Percentiles rank a stretch among this genome's conserved stretches.
Conservation (phyloP, 1,140 invertebrate genomes). For the Philopotamus ludificatus region DNA sequence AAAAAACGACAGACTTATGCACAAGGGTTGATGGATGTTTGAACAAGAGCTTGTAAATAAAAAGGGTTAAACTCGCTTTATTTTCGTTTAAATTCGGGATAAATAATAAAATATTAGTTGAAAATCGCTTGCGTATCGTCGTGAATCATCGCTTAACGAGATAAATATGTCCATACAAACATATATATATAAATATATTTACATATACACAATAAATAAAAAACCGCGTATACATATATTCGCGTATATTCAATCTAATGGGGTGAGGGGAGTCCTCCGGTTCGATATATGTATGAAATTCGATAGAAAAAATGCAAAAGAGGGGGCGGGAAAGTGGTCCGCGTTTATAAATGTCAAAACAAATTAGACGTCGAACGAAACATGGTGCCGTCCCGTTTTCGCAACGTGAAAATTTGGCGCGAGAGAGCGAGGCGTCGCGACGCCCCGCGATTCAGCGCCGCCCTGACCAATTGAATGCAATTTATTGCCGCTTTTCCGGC, state of each 20-base stretch:
- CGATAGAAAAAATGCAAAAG: conserved; percentile 28
- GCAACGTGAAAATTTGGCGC: neutral
- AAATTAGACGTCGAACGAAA: conserved; percentile 35
- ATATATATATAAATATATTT: conserved; percentile 3
- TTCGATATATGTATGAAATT: conserved; percentile 19
- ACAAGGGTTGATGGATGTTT: conserved; percentile 22
- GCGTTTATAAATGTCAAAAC: conserved; percentile 43
- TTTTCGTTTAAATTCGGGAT: conserved; percentile 7
- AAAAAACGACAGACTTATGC: neutral
- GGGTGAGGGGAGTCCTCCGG: conserved; percentile 8
- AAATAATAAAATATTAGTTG: too few species aligned
- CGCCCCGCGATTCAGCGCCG: neutral
- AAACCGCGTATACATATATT: conserved; percentile 11
- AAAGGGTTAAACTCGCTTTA: conserved; percentile 7
- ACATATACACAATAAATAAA: neutral
- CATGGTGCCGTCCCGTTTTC: conserved; percentile 12
- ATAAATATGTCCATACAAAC: conserved; percentile 8
- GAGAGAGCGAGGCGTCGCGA: neutral
- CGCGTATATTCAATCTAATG: neutral
- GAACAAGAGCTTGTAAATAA: conserved; percentile 23
- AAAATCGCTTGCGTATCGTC: neutral
- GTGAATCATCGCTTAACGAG: conserved; percentile 27
- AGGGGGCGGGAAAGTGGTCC: conserved; percentile 35
- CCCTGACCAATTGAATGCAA: neutral
- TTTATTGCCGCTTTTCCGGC: neutral